Percentiles rank a stretch among this genome's conserved stretches.
phyloP scores from a whole-genome alignment of 2,888 invertebrate genomes.

The Candidula unifasciata region DNA sequence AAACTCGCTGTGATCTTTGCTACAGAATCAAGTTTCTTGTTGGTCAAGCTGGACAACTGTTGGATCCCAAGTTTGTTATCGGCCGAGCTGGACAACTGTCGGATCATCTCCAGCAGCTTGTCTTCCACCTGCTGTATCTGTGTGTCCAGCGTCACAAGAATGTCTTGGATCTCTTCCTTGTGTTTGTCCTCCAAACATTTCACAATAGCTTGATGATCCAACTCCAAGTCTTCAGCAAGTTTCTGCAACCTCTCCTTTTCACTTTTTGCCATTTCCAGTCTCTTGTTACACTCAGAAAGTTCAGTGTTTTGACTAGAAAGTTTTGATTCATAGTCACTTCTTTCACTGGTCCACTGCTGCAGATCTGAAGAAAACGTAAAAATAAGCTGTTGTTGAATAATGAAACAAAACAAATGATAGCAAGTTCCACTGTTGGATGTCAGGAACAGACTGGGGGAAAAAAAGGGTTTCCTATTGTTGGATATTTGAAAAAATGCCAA shows the following conservation, averaged over 20 bases:
- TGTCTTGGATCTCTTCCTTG: slow-evolving; percentile 3
- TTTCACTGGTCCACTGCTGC: slow-evolving; percentile 9
- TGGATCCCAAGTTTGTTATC: not conserved
- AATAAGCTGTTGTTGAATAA: too few relatives aligned
- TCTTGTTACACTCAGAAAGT: not conserved
- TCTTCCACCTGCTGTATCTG: slow-evolving; percentile 12
- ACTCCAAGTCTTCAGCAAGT: not conserved
- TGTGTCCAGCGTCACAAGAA: not conserved
- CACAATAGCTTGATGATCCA: slow-evolving; percentile 53
- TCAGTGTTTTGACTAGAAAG: not conserved
- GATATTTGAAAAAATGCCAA: not conserved
- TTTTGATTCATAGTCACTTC: slow-evolving; percentile 19
- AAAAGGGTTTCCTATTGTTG: too few relatives aligned
- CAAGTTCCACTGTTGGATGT: too few relatives aligned
- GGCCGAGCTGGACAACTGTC: not conserved
- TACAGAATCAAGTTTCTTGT: not conserved
- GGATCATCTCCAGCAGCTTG: not conserved
- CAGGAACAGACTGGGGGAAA: too few relatives aligned
- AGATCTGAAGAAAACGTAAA: slow-evolving; percentile 21
- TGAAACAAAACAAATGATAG: too few relatives aligned
- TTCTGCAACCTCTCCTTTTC: not conserved
- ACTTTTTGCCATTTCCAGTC: not conserved
- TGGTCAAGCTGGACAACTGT: not conserved
- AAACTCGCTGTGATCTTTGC: not conserved
- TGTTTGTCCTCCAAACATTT: not conserved